A percentile compares a stretch with the other conserved stretches of the same genome.
Conservation (phyloP, 2,888 invertebrate species). For the Noctua janthe region DNA sequence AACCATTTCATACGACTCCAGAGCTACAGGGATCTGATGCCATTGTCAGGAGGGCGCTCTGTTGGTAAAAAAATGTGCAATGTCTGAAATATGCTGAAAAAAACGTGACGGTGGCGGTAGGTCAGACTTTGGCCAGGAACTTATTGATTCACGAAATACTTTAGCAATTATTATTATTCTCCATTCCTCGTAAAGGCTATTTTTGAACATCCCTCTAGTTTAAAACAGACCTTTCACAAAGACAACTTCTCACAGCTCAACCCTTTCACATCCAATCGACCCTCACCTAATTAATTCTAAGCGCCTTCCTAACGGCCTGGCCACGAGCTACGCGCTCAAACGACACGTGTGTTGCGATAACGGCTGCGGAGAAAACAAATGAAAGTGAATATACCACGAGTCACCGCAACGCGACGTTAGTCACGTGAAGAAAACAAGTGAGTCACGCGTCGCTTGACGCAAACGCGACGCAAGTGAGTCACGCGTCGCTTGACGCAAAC, state of each 20-base stretch:
- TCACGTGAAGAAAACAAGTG: background rate
- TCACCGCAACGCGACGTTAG: background rate
- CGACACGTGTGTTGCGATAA: background rate
- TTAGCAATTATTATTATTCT: no score
- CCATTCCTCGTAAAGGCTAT: background rate
- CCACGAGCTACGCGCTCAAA: background rate
- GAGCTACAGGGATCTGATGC: no score
- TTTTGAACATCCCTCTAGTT: background rate
- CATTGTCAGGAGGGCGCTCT: no score
- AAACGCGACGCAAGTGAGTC: background rate
- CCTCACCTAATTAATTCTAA: constrained; percentile 42
- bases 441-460: background rate
- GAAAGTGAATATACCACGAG: background rate
- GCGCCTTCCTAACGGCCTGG: constrained; percentile 12
- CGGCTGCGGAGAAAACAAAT: background rate
- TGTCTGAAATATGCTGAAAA: no score
- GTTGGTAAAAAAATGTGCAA: no score
- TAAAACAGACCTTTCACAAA: background rate
- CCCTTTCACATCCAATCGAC: constrained; percentile 7
- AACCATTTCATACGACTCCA: no score
- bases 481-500: background rate
- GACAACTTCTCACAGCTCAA: background rate
- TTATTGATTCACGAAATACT: no score
- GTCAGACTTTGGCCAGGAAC: no score
- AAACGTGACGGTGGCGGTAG: no score